phyloP scores from a whole-genome alignment of 2,888 invertebrate genomes.

The Bugulina stolonifera region DNA sequence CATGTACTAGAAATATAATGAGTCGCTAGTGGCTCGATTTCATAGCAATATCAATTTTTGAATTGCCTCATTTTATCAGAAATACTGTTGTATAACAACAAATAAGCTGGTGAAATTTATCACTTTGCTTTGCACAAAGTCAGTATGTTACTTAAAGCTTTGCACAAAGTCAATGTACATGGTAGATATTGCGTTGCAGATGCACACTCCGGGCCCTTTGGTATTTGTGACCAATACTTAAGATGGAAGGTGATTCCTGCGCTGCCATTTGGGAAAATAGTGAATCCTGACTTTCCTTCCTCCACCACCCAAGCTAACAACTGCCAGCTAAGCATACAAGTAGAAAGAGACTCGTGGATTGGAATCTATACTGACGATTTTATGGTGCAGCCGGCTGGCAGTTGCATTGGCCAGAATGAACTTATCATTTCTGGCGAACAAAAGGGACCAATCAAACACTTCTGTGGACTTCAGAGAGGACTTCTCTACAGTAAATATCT shows the following conservation, averaged over 20 bases:
- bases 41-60: no score
- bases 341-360: constrained; percentile 15
- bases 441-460: neutral
- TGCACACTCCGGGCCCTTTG: neutral
- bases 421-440: neutral
- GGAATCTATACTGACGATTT: neutral
- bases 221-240: neutral
- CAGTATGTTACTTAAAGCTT: no score
- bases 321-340: neutral
- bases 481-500: constrained; percentile 13
- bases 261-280: constrained; percentile 10
- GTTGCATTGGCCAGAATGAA: neutral
- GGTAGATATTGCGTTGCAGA: no score
- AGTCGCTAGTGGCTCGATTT: no score
- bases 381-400: neutral
- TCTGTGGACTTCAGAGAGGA: neutral
- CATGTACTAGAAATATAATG: no score
- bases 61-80: no score
- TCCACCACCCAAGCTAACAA: neutral
- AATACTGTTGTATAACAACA: no score
- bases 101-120: no score
- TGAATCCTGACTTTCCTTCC: neutral
- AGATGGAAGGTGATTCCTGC: neutral
- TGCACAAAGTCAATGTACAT: no score
- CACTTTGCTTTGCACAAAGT: no score